Conservation (phyloP, 1,140 invertebrate species). For the Ptiloglossa arizonensis region DNA sequence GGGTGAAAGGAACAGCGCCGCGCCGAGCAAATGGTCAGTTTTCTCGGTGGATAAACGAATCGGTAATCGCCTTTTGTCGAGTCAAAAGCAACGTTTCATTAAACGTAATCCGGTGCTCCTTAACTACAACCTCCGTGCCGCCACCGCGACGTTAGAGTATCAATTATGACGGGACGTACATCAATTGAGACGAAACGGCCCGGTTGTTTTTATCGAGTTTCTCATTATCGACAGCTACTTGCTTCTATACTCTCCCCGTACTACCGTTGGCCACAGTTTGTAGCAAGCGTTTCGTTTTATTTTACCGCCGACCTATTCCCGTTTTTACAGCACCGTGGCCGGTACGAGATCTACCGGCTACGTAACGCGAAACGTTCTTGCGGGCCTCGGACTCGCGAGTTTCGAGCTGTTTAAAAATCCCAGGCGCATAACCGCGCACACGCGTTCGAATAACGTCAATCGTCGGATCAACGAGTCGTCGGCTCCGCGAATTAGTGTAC, state of each 20-base stretch:
- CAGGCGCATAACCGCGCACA: neutral
- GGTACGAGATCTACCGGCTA: neutral
- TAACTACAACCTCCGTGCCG: constrained; percentile 3
- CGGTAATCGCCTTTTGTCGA: constrained; percentile 26
- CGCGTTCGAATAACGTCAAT: constrained; percentile 3
- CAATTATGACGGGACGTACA: constrained; percentile 54
- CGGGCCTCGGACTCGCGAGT: neutral
- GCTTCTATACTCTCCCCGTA: constrained; percentile 15
- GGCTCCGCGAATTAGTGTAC: neutral
- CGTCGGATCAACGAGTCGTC: neutral
- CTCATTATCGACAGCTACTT: constrained; percentile 57
- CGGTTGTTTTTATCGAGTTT: constrained; percentile 56
- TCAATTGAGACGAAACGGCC: constrained; percentile 51
- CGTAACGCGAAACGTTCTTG: constrained; percentile 9
- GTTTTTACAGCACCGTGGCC: constrained; percentile 44
- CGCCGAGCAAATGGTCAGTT: constrained; percentile 1
- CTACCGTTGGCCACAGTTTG: constrained; percentile 25
- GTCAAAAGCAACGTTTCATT: constrained; percentile 45
- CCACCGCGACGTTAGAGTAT: constrained; percentile 32
- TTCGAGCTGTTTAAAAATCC: constrained; percentile 17
- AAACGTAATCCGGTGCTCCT: constrained; percentile 32
- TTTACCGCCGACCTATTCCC: constrained; percentile 53
- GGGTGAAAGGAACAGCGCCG: constrained; percentile 26
- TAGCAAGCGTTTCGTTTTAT: constrained; percentile 53
- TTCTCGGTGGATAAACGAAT: constrained; percentile 17